Evolutionary conservation across 2,797 vertebrate species (phyloP).

Genomic region (Thalassophryne amazonica): DNA sequence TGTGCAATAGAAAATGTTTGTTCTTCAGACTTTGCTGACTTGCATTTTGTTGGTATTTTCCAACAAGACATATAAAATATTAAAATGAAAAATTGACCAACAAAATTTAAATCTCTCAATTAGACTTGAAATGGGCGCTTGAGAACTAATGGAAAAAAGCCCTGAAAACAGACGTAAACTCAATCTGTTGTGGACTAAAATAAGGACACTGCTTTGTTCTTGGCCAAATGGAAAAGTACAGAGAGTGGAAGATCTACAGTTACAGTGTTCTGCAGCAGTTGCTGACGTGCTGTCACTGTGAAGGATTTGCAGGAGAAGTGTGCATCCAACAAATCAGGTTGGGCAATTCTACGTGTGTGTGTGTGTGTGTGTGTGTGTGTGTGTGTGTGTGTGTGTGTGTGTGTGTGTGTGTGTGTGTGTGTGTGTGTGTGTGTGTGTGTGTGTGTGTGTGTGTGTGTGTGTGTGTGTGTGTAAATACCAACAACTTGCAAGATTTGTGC

Average conservation of each 20-base stretch:
- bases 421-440: not conserved
- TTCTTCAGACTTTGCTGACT: no score
- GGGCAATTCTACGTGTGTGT: conserved; percentile 9
- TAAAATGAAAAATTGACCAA: no score
- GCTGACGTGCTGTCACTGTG: conserved; percentile 42
- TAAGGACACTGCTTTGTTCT: conserved; percentile 52
- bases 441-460: no score
- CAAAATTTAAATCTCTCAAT: no score
- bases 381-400: not conserved
- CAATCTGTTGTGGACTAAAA: conserved; percentile 25
- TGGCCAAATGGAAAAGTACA: conserved; percentile 41
- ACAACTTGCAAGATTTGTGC: no score
- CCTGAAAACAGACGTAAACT: conserved; percentile 4
- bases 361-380: not conserved
- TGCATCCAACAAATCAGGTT: conserved; percentile 1
- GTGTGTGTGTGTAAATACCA: no score
- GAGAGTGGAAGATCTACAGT: conserved; percentile 44
- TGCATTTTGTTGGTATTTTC: no score
- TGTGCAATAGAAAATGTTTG: no score
- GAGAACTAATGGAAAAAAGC: no score
- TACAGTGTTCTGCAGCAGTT: conserved; percentile 45
- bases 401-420: not conserved
- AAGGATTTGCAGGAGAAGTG: conserved; percentile 19
- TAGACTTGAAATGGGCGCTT: no score
- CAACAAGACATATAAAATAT: no score